These are phyloP conservation scores for Melolontha melolontha DNA, from an alignment of 2,888 invertebrate genomes.

Conservation along the genomic window DNA sequence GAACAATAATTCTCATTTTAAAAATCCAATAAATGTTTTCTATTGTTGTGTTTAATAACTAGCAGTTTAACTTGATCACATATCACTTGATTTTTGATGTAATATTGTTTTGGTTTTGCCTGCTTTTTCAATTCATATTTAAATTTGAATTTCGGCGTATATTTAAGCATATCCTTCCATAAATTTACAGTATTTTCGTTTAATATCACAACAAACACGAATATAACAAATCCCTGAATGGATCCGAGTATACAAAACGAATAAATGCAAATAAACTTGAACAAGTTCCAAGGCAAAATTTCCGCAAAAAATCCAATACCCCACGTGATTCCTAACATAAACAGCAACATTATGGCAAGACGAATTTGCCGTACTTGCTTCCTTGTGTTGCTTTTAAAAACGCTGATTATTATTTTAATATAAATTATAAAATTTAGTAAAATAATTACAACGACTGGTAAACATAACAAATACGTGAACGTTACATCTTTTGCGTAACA, in stretches of 20 bases:
- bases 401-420: slow-evolving; percentile 6
- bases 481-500: slow-evolving; percentile 33
- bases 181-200: no score
- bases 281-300: not conserved
- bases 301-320: slow-evolving; percentile 15
- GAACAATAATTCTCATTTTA: no score
- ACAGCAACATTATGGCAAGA: slow-evolving; percentile 27
- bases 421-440: slow-evolving; percentile 25
- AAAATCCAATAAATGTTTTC: no score
- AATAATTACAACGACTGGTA: slow-evolving; percentile 23
- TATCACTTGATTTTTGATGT: no score
- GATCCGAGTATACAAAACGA: slow-evolving; percentile 11
- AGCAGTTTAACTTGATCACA: no score
- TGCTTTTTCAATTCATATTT: no score
- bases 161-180: no score
- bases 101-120: no score
- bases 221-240: slow-evolving; percentile 26
- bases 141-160: no score
- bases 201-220: slow-evolving; percentile 22
- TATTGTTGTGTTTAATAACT: no score
- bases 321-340: slow-evolving; percentile 36
- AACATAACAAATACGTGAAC: slow-evolving; percentile 6
- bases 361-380: not conserved
- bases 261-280: slow-evolving; percentile 7
- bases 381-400: not conserved